Conservation (phyloP, 2,888 invertebrate genomes). For the Harmothoe impar region DNA sequence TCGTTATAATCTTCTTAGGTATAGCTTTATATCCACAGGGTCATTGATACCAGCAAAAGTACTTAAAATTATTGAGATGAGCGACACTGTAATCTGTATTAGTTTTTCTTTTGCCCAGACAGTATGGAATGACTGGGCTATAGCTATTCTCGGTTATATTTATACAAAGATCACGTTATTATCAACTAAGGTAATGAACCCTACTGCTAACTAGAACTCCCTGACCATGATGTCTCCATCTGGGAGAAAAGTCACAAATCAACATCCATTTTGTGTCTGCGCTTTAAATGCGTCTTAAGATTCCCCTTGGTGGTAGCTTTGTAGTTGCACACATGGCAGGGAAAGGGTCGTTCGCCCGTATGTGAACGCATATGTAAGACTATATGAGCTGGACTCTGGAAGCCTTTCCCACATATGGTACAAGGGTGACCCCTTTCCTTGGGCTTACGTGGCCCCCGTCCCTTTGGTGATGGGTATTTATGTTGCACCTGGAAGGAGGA, state of each 20-base stretch:
- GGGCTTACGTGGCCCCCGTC: neutral
- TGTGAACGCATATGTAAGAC: slow-evolving; percentile 22
- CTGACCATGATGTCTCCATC: neutral
- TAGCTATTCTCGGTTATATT: no score
- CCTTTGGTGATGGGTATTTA: neutral
- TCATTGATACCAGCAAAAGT: no score
- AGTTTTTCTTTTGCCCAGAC: no score
- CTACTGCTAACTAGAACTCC: neutral
- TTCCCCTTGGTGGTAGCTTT: slow-evolving; percentile 10
- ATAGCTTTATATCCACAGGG: no score
- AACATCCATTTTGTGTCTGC: neutral
- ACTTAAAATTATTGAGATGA: no score
- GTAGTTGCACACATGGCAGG: neutral
- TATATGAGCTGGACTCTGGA: neutral
- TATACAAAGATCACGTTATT: no score
- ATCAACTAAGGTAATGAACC: no score
- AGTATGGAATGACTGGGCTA: no score
- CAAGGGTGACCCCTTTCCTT: neutral
- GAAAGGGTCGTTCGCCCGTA: slow-evolving; percentile 23
- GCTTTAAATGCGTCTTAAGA: neutral
- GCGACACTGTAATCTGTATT: no score
- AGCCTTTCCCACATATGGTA: neutral
- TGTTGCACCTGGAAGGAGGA: neutral
- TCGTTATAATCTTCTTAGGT: neutral
- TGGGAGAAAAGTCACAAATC: no score